A percentile compares a stretch with the other conserved stretches of the same genome.
Conservation (phyloP, 2,113 vertebrate species). For the Tenebrosternarchus preto region DNA sequence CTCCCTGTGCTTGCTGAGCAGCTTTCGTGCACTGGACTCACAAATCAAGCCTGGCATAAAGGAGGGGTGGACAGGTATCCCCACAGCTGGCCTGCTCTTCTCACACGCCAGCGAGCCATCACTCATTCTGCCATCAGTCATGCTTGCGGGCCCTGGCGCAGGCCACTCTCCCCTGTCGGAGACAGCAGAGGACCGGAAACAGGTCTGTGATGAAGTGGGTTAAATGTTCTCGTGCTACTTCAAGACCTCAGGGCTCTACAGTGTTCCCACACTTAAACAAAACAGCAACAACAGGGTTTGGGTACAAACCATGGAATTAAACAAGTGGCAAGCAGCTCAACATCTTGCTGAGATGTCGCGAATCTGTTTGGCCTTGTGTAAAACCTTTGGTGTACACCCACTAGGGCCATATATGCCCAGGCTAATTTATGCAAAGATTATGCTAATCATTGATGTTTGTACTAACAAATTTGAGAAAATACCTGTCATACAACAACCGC, state of each 20-base stretch:
- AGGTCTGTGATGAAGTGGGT: conserved; percentile 58
- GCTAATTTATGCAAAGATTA: not conserved
- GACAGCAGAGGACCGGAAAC: conserved; percentile 36
- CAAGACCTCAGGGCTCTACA: conserved; percentile 29
- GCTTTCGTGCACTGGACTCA: conserved; percentile 60
- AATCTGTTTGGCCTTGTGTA: conserved; percentile 41
- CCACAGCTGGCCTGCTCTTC: conserved; percentile 53
- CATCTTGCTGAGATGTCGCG: conserved; percentile 12
- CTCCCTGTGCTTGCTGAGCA: conserved; percentile 56
- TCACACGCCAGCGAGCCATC: conserved; percentile 58
- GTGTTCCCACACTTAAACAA: not conserved
- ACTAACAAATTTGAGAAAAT: too few relatives aligned
- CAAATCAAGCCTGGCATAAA: conserved; percentile 71
- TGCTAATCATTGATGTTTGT: not conserved
- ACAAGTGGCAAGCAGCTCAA: conserved; percentile 12
- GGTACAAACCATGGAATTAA: not conserved
- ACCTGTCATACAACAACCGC: too few relatives aligned
- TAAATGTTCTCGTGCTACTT: conserved; percentile 51
- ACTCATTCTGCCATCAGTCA: conserved; percentile 60
- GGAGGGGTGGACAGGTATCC: conserved; percentile 68
- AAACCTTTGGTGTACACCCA: conserved; percentile 49
- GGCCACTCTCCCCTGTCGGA: conserved; percentile 52
- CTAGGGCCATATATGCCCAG: conserved; percentile 14
- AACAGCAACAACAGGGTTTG: too few relatives aligned
- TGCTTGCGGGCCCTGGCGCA: conserved; percentile 59